These are phyloP conservation scores for Empidonax alnorum DNA, from an alignment of 2,113 vertebrate genomes.

Conservation along the genomic window DNA sequence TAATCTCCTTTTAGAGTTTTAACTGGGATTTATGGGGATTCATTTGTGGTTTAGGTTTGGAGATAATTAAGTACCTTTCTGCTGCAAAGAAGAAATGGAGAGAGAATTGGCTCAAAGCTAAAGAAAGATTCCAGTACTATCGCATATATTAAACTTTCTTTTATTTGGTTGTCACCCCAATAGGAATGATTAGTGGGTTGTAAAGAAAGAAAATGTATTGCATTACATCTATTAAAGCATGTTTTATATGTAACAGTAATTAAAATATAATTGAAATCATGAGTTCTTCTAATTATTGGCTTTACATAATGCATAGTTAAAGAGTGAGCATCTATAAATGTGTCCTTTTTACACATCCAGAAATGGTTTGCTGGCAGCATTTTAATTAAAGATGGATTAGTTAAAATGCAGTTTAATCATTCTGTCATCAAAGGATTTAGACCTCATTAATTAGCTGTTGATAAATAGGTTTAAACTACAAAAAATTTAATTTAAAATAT, in stretches of 20 bases:
- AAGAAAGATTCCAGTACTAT: background rate
- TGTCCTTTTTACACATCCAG: conserved; percentile 71
- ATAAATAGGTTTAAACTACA: conserved; percentile 75
- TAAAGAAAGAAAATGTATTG: conserved; percentile 68
- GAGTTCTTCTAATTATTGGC: conserved; percentile 77
- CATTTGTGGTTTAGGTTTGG: conserved; percentile 35
- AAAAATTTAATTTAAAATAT: conserved; percentile 64
- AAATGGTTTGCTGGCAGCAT: conserved; percentile 72
- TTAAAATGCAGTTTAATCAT: conserved; percentile 80
- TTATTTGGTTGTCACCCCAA: conserved; percentile 65
- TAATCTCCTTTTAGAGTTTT: conserved; percentile 36
- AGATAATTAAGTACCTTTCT: conserved; percentile 59
- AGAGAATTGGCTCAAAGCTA: conserved; percentile 44
- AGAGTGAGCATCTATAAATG: conserved; percentile 75
- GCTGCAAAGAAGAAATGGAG: background rate
- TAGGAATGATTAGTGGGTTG: conserved; percentile 61
- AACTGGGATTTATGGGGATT: conserved; percentile 49
- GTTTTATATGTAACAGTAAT: conserved; percentile 76
- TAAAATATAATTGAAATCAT: conserved; percentile 80
- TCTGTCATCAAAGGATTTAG: conserved; percentile 75
- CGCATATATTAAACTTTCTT: conserved; percentile 27
- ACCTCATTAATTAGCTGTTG: conserved; percentile 79
- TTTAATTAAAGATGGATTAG: conserved; percentile 86
- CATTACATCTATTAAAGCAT: conserved; percentile 70
- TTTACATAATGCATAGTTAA: conserved; percentile 78